Percentiles rank a stretch among this genome's conserved stretches.
phyloP scores from a whole-genome alignment of 1,140 invertebrate species.

The Calephelis nemesis region DNA sequence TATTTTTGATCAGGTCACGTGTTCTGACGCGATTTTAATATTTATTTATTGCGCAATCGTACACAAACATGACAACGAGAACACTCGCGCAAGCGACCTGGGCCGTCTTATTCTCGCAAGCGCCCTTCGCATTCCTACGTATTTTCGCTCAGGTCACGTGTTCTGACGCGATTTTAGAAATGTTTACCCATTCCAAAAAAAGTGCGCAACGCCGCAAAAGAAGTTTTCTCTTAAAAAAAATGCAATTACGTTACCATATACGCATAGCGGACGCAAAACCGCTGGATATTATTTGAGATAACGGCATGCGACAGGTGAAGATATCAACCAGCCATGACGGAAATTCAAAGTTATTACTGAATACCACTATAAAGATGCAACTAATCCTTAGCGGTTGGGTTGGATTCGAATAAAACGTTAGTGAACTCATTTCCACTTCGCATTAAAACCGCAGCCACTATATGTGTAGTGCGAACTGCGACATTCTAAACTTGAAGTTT shows the following conservation, averaged over 20 bases:
- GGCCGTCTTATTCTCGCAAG: no score
- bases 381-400: slow-evolving; percentile 53
- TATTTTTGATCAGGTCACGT: no score
- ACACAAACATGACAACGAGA: no score
- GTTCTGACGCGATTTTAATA: no score
- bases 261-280: slow-evolving; percentile 34
- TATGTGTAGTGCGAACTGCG: slow-evolving; percentile 15
- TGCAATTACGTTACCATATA: slow-evolving; percentile 16
- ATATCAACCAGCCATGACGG: slow-evolving; percentile 49
- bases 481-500: neutral
- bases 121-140: no score
- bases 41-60: no score
- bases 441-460: slow-evolving; percentile 62
- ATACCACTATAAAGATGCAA: slow-evolving; percentile 43
- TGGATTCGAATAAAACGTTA: slow-evolving; percentile 48
- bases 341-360: slow-evolving; percentile 33
- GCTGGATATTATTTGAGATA: slow-evolving; percentile 45
- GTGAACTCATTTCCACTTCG: slow-evolving; percentile 58
- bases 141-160: no score
- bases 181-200: no score
- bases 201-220: no score
- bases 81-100: no score
- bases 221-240: neutral
- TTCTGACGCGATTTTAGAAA: no score
- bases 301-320: slow-evolving; percentile 59